Percentiles rank a stretch among this genome's conserved stretches.
These are phyloP conservation scores for Eulemur mongoz DNA, from an alignment of 2,797 vertebrate species.

Conservation along the genomic window DNA sequence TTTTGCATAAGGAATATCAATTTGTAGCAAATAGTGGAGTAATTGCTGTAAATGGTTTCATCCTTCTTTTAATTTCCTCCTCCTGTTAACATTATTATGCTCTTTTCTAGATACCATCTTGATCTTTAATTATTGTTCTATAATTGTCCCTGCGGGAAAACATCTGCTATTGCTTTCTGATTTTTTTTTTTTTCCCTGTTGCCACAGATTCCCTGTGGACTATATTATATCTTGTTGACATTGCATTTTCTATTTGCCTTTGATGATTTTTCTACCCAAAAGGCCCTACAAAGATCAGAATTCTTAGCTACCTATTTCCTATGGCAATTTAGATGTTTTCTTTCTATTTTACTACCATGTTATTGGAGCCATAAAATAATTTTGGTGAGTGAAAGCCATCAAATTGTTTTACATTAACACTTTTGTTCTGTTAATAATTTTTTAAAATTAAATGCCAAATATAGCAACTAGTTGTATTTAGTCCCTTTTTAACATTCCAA, in stretches of 20 bases:
- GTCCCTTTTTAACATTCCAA: background rate
- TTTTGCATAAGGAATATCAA: background rate
- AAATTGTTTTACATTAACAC: background rate
- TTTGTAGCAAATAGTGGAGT: background rate
- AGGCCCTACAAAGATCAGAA: background rate
- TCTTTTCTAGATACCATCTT: slow-evolving; percentile 17
- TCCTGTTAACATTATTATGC: slow-evolving; percentile 16
- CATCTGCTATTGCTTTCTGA: slow-evolving; percentile 38
- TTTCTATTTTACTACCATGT: background rate
- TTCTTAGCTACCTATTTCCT: background rate
- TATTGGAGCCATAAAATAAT: background rate
- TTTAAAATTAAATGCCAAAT: background rate
- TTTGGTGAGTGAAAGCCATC: background rate
- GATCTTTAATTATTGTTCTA: slow-evolving; percentile 61
- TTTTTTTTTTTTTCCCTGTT: background rate
- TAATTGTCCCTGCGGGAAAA: slow-evolving; percentile 55
- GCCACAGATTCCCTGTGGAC: slow-evolving; percentile 8
- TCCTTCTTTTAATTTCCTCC: slow-evolving; percentile 33
- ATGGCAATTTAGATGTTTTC: background rate
- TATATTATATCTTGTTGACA: background rate
- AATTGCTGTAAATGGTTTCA: background rate
- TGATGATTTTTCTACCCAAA: background rate
- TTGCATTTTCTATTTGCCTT: background rate
- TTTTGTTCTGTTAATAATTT: background rate
- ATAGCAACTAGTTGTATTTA: background rate